These are phyloP conservation scores for Epizoanthus scotinus DNA, from an alignment of 92 coral and sea anemone genomes.

Conservation along the genomic window DNA sequence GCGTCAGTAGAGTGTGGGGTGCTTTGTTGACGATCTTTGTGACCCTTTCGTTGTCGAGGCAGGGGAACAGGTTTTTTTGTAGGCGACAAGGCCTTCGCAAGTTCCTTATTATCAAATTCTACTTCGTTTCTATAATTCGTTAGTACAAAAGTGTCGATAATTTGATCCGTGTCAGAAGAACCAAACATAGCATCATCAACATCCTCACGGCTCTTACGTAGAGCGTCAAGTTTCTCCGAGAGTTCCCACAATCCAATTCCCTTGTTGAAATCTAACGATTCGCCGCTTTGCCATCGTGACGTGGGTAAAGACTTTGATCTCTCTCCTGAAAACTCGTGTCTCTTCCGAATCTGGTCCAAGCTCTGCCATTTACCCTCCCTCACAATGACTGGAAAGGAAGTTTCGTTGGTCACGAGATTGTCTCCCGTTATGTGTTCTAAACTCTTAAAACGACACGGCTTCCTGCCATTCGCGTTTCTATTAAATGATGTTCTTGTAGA, in stretches of 20 bases:
- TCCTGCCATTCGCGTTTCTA: slow-evolving; percentile 62
- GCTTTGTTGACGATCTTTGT: background rate
- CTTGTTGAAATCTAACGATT: slow-evolving; percentile 49
- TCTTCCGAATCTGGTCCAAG: slow-evolving; percentile 74
- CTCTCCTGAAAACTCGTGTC: slow-evolving; percentile 66
- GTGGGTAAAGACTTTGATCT: slow-evolving; percentile 70
- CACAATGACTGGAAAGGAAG: slow-evolving; percentile 67
- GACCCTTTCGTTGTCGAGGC: slow-evolving; percentile 37
- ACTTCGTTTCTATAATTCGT: slow-evolving; percentile 57
- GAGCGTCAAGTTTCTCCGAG: slow-evolving; percentile 81
- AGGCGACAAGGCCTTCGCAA: slow-evolving; percentile 28
- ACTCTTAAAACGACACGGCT: slow-evolving; percentile 76
- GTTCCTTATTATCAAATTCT: slow-evolving; percentile 38
- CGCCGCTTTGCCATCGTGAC: slow-evolving; percentile 69
- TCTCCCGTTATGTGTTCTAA: slow-evolving; percentile 65
- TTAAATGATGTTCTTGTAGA: slow-evolving; percentile 58
- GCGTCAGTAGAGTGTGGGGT: background rate
- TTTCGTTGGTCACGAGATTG: slow-evolving; percentile 46
- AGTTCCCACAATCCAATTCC: slow-evolving; percentile 77
- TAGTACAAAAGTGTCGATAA: slow-evolving; percentile 32
- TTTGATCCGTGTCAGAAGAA: slow-evolving; percentile 26
- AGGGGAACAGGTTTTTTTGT: slow-evolving; percentile 39
- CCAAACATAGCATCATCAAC: slow-evolving; percentile 37
- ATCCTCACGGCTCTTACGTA: slow-evolving; percentile 64
- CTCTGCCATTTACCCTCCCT: slow-evolving; percentile 90